phyloP scores from a whole-genome alignment of 2,113 vertebrate species.

The Pollachius pollachius region DNA sequence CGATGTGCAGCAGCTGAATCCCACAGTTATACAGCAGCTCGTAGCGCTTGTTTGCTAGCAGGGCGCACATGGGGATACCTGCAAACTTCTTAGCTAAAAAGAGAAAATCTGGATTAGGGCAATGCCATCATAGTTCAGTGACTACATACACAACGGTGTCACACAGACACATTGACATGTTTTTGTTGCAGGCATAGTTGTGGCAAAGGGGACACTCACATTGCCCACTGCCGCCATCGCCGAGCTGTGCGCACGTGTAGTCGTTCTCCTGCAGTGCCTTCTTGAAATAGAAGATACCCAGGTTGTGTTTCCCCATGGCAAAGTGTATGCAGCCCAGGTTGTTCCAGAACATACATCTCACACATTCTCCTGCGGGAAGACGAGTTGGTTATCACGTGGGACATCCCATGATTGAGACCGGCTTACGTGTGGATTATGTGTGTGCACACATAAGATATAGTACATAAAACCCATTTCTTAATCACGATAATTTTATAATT shows the following conservation, averaged over 20 bases:
- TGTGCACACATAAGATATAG: too few relatives aligned
- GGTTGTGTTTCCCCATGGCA: conserved; percentile 98
- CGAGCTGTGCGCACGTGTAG: conserved; percentile 87
- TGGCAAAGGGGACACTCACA: conserved; percentile 60
- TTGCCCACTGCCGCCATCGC: conserved; percentile 77
- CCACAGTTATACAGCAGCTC: conserved; percentile 97
- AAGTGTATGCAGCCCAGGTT: conserved; percentile 99
- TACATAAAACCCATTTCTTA: too few relatives aligned
- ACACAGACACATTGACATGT: background rate
- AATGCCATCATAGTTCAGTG: background rate
- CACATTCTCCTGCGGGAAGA: conserved; percentile 86
- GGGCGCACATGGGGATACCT: conserved; percentile 92
- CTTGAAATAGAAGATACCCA: conserved; percentile 98
- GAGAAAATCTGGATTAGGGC: background rate
- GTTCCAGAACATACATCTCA: conserved; percentile 99
- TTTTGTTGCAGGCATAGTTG: background rate
- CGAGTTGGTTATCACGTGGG: background rate
- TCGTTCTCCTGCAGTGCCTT: conserved; percentile 98
- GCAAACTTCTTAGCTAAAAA: conserved; percentile 87
- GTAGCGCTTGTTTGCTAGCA: conserved; percentile 92
- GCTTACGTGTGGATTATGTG: too few relatives aligned
- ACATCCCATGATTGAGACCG: too few relatives aligned
- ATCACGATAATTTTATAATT: too few relatives aligned
- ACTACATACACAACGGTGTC: background rate
- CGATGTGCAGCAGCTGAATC: conserved; percentile 93